These are phyloP conservation scores for Enteromius unitaeniatus DNA, from an alignment of 2,797 vertebrate species.

Conservation along the genomic window DNA sequence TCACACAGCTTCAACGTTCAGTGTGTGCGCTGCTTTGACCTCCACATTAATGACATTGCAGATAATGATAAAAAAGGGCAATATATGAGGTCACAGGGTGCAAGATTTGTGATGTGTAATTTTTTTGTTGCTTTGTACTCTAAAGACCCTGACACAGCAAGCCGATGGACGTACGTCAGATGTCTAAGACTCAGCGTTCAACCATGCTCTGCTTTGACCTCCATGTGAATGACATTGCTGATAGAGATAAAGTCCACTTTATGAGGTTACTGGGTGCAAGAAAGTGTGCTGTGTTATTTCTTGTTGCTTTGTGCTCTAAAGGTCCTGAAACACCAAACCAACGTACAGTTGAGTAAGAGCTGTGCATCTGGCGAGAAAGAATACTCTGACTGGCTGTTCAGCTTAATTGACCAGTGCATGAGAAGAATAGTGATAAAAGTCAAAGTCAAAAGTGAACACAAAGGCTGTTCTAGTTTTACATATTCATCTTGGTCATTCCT, in stretches of 20 bases:
- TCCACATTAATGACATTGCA: not conserved
- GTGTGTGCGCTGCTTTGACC: not conserved
- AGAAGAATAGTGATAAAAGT: not conserved
- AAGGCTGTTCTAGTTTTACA: not conserved
- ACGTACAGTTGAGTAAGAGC: not conserved
- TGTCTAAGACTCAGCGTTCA: not conserved
- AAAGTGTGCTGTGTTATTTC: not conserved
- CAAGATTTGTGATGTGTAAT: not conserved
- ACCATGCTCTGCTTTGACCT: not conserved
- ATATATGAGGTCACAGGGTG: not conserved
- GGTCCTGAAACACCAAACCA: not conserved
- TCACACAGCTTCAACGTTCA: not conserved
- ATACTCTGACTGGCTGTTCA: not conserved
- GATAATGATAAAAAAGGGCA: not conserved
- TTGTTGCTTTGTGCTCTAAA: not conserved
- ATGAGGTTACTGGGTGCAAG: not conserved
- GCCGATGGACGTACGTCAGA: not conserved
- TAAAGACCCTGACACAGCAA: not conserved
- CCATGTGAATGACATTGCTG: not conserved
- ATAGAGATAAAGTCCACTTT: not conserved
- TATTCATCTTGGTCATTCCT: not conserved
- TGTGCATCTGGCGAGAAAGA: not conserved
- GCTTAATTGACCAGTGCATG: not conserved
- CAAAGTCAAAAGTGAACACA: not conserved
- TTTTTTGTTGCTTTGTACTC: not conserved